Conservation (phyloP, 2,113 vertebrate species). For the Cranoglanis bouderius region DNA sequence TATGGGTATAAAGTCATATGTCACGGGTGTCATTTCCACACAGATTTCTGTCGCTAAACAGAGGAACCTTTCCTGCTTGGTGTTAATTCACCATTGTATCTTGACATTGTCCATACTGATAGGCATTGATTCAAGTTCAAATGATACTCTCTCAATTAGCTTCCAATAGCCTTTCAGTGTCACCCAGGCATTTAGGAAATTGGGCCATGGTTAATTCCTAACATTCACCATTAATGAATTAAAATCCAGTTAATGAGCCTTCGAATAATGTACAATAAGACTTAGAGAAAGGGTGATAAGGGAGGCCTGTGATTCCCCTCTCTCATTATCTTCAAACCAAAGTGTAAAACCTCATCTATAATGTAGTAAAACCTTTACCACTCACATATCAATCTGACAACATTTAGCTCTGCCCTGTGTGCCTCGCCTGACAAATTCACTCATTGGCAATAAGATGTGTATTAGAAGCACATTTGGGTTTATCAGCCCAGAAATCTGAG, state of each 20-base stretch:
- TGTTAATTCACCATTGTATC: neutral
- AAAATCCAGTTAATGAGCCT: slow-evolving; percentile 13
- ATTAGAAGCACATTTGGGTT: slow-evolving; percentile 52
- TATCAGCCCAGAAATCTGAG: slow-evolving; percentile 54
- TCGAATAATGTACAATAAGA: slow-evolving; percentile 3
- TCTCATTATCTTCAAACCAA: slow-evolving; percentile 1
- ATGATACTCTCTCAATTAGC: slow-evolving; percentile 16
- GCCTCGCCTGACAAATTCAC: slow-evolving; percentile 35
- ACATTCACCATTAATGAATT: slow-evolving; percentile 37
- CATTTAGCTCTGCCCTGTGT: slow-evolving; percentile 5
- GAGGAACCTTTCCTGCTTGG: neutral
- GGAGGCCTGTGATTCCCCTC: neutral
- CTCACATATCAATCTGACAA: slow-evolving; percentile 14
- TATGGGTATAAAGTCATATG: neutral
- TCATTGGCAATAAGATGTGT: slow-evolving; percentile 25
- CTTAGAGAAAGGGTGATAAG: neutral
- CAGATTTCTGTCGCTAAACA: neutral
- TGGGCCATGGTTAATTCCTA: slow-evolving; percentile 4
- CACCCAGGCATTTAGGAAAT: slow-evolving; percentile 18
- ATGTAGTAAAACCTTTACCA: slow-evolving; percentile 14
- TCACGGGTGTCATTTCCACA: neutral
- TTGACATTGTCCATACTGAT: neutral
- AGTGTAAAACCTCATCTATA: slow-evolving; percentile 8
- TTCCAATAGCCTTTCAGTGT: slow-evolving; percentile 13
- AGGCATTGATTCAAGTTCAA: slow-evolving; percentile 16